Evolutionary conservation across 1,140 invertebrate species (phyloP), one percentile per base, ranked within the genome.

Genomic region (Cotesia glomerata): DNA sequence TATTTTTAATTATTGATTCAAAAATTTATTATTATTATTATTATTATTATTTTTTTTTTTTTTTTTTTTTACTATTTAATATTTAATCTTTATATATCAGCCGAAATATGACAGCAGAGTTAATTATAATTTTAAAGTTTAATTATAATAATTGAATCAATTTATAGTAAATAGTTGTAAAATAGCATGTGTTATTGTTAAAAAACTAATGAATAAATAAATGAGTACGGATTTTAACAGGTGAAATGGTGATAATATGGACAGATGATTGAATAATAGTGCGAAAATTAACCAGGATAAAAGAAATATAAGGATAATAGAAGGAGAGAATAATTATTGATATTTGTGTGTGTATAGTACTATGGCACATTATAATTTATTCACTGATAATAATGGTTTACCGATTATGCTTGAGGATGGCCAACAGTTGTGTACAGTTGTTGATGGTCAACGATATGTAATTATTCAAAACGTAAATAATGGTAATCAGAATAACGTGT

Each of bases 311-410:
- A 45, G 13, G 45, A 34, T 8, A 45, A 16, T 72, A 3, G 32
- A 36, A 8, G 13, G 54, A 59, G 18, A 52, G n/a, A 52, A 54
- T 58, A n/a, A 34, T 34, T 18, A 36, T 62, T 36, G 59, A 51
- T 39, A 59, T 32, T 52, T 9, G 39, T 45, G 39, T 45, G 39
- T 45, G 52, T 71, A 26, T 56, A 80, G 78, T 86, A 86, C 82
- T 85, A 86, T 87, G 86, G 86, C 82, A 81, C 81, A 86, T 72
- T 84, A 76, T 81, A 86, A 87, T 78, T 67, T 86, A 71, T 78
- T 86, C 73, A 76, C 81, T 67, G 82, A 82, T 81, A 68, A 81
- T 72, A 68, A 81, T 72, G 82, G 81, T 81, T 79, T 82, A 80
- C 82, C 83, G 36, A 78, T 82, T 66, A 83, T 81, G 39, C 66